Evolutionary conservation across 2,797 vertebrate species (phyloP), one percentile per base, ranked within the genome.

Genomic region (Pristis pectinata): DNA sequence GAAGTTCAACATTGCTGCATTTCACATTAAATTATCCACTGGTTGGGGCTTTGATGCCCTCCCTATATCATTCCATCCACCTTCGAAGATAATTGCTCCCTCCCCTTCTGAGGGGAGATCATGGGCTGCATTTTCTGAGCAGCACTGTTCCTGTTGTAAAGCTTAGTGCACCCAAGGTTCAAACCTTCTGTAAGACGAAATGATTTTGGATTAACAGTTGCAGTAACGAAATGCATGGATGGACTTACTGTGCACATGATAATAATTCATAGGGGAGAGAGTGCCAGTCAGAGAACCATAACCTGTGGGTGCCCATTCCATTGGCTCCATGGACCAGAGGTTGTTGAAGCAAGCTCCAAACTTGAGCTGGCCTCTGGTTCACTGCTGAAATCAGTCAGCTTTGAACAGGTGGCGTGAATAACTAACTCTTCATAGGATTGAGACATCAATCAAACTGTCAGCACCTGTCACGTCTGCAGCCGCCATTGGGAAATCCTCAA

Each of bases 361-460:
- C 59, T 24, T 2, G 59, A 91, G 87, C 76, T 37, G 17, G 76
- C n/a, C 76, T 79, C 37, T 37, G 76, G 4, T 9, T 64, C 87
- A 22, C n/a, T 37, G 87, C n/a, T 91, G 87, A 64, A 64, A 64
- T 7, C 34, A 11, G 19, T 64, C 59, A 41, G 59, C 59, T 91
- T 41, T 19, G 34, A 64, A 64, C 17, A 22, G 87, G 34, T 91
- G 87, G n/a, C 59, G n/a, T 67, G 59, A 64, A 64, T 64, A 91
- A 41, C 59, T 64, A 41, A 37, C 34, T n/a, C 34, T 41, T 91
- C 19, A 15, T 64, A 10, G 30, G 87, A 64, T 41, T 91, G 87
- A 91, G 59, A 64, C 59, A 91, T 91, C 87, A 37, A 91, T 91
- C 87, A 64, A 64, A 24, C 59, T 64, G 59, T 64, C 87, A 24